These are phyloP conservation scores for Hesperia comma DNA, from an alignment of 2,888 invertebrate genomes.

Conservation along the genomic window DNA sequence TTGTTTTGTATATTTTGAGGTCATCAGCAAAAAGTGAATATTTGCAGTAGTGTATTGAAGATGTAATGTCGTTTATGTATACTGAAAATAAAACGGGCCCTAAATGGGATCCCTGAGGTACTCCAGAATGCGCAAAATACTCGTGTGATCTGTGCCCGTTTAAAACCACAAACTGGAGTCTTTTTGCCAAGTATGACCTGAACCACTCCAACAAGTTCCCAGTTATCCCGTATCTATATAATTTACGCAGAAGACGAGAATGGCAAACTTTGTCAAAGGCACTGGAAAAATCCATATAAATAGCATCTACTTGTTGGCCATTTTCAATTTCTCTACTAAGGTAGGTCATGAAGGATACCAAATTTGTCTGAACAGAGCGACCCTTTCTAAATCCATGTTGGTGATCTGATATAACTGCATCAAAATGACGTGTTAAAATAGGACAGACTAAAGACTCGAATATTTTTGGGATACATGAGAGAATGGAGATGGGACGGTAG, in stretches of 20 bases:
- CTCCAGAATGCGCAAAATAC: background rate
- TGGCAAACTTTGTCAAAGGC: conserved; percentile 6
- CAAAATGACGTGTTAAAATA: background rate
- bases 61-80: background rate
- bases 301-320: conserved; percentile 6
- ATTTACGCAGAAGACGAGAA: background rate
- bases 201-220: background rate
- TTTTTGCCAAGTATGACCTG: background rate
- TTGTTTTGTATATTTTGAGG: background rate
- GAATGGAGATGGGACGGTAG: background rate
- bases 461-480: background rate
- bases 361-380: conserved; percentile 9
- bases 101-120: conserved; percentile 3
- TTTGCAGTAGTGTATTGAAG: background rate
- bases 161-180: background rate
- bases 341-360: background rate
- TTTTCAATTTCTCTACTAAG: background rate
- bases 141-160: background rate
- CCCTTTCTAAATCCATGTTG: conserved; percentile 8
- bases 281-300: conserved; percentile 4
- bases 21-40: conserved; percentile 2
- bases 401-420: background rate
- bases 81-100: background rate
- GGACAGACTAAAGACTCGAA: background rate
- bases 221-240: background rate